Evolutionary conservation across 2,113 vertebrate genomes (phyloP).

Genomic region (Callipepla californica): DNA sequence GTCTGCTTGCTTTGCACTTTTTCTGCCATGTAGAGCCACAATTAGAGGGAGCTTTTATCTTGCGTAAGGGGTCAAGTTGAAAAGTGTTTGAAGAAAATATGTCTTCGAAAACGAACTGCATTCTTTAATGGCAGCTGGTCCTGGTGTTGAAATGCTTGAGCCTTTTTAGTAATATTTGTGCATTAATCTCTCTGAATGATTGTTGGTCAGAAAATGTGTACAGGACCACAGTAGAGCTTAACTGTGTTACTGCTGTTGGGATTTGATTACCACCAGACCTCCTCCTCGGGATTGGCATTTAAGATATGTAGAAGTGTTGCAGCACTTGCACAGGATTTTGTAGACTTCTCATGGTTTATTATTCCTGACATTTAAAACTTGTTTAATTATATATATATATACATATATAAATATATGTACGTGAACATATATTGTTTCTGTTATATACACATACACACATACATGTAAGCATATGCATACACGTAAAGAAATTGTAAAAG

Average conservation of each 20-base stretch:
- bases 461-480: too few species aligned
- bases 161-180: background rate
- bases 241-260: background rate
- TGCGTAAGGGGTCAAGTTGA: slow-evolving; percentile 23
- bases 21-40: slow-evolving; percentile 3
- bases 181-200: background rate
- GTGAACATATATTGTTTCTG: background rate
- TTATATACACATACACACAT: background rate
- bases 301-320: background rate
- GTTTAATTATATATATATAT: too few species aligned
- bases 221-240: background rate
- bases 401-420: too few species aligned
- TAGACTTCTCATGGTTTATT: background rate
- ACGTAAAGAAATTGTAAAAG: background rate
- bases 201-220: background rate
- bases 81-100: slow-evolving; percentile 20
- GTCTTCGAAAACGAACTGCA: background rate
- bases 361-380: background rate
- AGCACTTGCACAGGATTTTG: background rate
- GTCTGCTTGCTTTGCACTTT: slow-evolving; percentile 47
- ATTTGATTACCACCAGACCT: background rate
- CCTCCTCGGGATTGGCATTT: background rate
- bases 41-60: background rate
- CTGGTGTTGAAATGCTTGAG: background rate
- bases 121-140: background rate